These are phyloP conservation scores for Didymodactylos carnosus DNA, from an alignment of 2,888 invertebrate species.

Conservation along the genomic window DNA sequence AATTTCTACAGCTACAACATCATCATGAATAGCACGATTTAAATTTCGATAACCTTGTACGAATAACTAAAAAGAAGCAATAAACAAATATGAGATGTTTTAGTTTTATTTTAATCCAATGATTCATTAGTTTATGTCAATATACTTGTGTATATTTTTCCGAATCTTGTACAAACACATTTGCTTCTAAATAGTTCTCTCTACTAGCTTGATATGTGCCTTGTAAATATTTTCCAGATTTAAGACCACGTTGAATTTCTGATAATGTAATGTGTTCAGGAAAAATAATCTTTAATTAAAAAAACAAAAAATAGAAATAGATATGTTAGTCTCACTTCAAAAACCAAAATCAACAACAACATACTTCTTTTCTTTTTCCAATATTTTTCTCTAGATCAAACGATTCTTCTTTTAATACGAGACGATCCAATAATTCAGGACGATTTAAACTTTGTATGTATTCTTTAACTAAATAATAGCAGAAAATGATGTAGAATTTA, in stretches of 20 bases:
- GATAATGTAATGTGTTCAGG: conserved; percentile 9
- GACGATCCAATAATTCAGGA: conserved; percentile 56
- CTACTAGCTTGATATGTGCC: conserved; percentile 57
- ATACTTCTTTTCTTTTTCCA: conserved; percentile 13
- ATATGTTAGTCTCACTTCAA: not conserved
- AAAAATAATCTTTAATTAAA: conserved; percentile 1
- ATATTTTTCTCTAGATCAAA: conserved; percentile 18
- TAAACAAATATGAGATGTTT: not conserved
- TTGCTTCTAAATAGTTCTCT: conserved; percentile 81
- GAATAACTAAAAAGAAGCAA: conserved; percentile 27
- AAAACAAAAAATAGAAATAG: not conserved
- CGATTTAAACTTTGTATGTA: conserved; percentile 54
- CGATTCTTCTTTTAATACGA: conserved; percentile 32
- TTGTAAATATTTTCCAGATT: conserved; percentile 38
- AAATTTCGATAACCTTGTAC: conserved; percentile 64
- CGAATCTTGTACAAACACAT: conserved; percentile 55
- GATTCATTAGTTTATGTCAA: not conserved
- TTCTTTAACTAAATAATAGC: conserved; percentile 36
- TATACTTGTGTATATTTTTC: conserved; percentile 41
- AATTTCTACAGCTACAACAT: conserved; percentile 70
- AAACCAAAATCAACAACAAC: no score
- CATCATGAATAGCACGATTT: conserved; percentile 83
- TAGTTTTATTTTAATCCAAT: not conserved
- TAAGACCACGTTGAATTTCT: conserved; percentile 6
- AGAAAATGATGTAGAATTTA: not conserved